Evolutionary conservation across 2,888 invertebrate species (phyloP).

Genomic region (Nymphalis polychloros): DNA sequence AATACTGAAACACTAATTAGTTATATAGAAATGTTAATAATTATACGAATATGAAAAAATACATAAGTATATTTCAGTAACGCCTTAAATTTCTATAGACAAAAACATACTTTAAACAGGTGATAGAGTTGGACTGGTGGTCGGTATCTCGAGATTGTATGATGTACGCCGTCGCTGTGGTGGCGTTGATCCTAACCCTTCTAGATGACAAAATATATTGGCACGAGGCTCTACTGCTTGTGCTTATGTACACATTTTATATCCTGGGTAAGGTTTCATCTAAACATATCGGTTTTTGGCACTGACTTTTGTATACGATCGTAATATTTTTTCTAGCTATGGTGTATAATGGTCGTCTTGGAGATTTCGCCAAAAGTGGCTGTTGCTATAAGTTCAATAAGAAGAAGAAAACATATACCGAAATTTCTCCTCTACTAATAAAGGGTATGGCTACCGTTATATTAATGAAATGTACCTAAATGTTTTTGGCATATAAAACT

Average conservation of each 20-base stretch:
- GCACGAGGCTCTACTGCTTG: conserved; percentile 88
- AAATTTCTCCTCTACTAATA: conserved; percentile 70
- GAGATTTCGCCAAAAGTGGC: conserved; percentile 73
- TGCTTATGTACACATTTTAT: conserved; percentile 86
- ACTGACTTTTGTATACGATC: neutral
- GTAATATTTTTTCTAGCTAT: conserved; percentile 78
- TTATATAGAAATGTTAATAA: no score
- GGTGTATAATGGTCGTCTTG: conserved; percentile 84
- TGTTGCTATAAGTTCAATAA: conserved; percentile 73
- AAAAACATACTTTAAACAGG: conserved; percentile 60
- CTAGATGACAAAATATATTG: conserved; percentile 87
- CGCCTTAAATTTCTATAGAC: no score
- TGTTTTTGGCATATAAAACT: neutral
- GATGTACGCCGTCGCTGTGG: conserved; percentile 87
- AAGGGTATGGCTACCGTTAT: conserved; percentile 51
- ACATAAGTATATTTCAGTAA: no score
- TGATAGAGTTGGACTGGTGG: conserved; percentile 88
- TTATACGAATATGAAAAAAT: no score
- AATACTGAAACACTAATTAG: no score
- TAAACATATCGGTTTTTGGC: neutral
- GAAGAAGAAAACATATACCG: conserved; percentile 79
- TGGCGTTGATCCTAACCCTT: conserved; percentile 85
- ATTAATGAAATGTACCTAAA: neutral
- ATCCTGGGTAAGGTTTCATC: conserved; percentile 80
- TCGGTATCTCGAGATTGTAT: conserved; percentile 88